These are phyloP conservation scores for Coptotermes formosanus DNA, from an alignment of 1,140 invertebrate species.

Conservation along the genomic window DNA sequence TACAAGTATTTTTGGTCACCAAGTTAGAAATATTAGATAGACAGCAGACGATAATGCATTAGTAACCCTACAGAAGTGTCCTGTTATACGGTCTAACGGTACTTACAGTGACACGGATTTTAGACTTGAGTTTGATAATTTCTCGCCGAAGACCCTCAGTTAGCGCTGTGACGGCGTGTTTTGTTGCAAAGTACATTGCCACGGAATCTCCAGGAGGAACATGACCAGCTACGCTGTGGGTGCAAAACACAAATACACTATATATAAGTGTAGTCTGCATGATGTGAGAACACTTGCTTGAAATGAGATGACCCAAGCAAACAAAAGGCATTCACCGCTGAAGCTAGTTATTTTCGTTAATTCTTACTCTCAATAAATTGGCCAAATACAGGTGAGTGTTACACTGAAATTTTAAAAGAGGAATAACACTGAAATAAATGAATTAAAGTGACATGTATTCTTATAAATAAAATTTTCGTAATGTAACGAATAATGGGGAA, in stretches of 20 bases:
- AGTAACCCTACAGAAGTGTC: not conserved
- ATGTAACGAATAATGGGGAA: no score
- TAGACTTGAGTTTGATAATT: slow-evolving; percentile 42
- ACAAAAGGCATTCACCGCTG: no score
- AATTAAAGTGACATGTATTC: no score
- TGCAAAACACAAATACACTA: not conserved
- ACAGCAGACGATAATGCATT: not conserved
- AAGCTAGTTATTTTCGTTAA: no score
- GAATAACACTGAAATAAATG: no score
- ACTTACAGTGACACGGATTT: slow-evolving; percentile 44
- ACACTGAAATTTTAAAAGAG: no score
- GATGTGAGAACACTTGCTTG: no score
- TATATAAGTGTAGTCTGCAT: not conserved
- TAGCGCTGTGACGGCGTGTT: slow-evolving; percentile 46
- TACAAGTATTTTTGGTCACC: no score
- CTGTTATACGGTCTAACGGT: not conserved
- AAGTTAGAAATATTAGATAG: not conserved
- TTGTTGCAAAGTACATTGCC: slow-evolving; percentile 44
- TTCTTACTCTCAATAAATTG: no score
- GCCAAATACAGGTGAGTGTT: no score
- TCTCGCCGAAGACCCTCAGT: slow-evolving; percentile 48
- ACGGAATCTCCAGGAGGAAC: not conserved
- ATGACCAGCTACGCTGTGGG: not conserved
- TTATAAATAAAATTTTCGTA: no score
- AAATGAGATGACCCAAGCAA: no score